Evolutionary conservation across 1,140 invertebrate genomes (phyloP).

Genomic region (Oryzaephilus surinamensis): DNA sequence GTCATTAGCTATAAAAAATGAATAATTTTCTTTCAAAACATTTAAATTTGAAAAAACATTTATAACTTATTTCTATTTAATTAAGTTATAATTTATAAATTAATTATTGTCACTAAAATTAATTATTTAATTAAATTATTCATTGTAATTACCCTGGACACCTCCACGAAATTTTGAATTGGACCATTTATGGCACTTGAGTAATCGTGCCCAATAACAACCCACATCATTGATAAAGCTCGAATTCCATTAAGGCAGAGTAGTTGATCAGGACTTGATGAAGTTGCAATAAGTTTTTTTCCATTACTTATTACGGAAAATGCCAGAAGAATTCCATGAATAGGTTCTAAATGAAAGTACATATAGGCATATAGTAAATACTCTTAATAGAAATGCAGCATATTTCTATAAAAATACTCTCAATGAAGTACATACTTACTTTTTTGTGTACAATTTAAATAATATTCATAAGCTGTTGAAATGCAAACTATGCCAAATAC

Average conservation of each 20-base stretch:
- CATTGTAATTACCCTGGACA: neutral
- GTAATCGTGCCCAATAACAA: constrained; percentile 48
- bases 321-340: constrained; percentile 21
- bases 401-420: no score
- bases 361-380: no score
- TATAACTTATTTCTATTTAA: no score
- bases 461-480: constrained; percentile 2
- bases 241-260: constrained; percentile 45
- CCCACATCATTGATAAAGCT: constrained; percentile 51
- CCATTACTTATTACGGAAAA: constrained; percentile 37
- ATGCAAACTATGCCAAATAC: constrained; percentile 3
- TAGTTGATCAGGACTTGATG: constrained; percentile 26
- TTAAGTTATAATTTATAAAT: no score
- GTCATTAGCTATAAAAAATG: no score
- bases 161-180: neutral
- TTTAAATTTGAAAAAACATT: neutral
- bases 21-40: no score
- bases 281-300: constrained; percentile 26
- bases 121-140: neutral
- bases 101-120: neutral
- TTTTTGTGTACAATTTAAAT: neutral
- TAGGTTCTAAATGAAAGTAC: constrained; percentile 14
- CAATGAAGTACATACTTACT: no score
- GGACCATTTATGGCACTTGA: neutral
- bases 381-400: no score